A percentile compares a stretch with the other conserved stretches of the same genome.
Evolutionary conservation across 2,797 vertebrate genomes (phyloP).

Genomic region (Rhabdophis nuchalis): DNA sequence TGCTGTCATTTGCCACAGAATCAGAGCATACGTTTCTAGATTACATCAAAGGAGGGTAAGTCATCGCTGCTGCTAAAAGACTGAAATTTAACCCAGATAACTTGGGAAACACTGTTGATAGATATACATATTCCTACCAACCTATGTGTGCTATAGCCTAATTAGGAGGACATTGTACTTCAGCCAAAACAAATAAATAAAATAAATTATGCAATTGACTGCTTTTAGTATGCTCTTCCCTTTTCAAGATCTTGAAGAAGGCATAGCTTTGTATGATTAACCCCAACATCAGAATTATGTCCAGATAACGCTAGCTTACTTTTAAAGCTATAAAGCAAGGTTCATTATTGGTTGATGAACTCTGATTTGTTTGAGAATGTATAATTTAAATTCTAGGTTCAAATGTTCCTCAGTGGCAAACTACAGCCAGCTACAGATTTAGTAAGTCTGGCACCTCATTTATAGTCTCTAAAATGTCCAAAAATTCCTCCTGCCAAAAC

Average conservation of each 20-base stretch:
- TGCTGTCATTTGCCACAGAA: slow-evolving; percentile 91
- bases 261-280: neutral
- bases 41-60: slow-evolving; percentile 97
- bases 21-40: slow-evolving; percentile 93
- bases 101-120: neutral
- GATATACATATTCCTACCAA: neutral
- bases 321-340: neutral
- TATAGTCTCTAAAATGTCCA: neutral
- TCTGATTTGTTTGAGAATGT: neutral
- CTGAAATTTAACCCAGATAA: neutral
- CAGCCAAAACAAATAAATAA: neutral
- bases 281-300: neutral
- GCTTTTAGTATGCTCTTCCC: neutral
- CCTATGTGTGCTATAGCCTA: neutral
- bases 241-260: neutral
- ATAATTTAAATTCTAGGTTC: slow-evolving; percentile 1
- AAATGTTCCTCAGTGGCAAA: neutral
- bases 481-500: neutral
- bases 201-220: neutral
- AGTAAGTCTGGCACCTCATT: neutral
- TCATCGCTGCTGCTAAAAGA: neutral
- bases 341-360: neutral
- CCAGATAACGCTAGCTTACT: neutral
- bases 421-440: neutral
- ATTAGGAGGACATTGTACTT: neutral